Percentiles rank a stretch among this genome's conserved stretches.
These are phyloP conservation scores for Cydia amplana DNA, from an alignment of 1,140 invertebrate species.

Conservation along the genomic window DNA sequence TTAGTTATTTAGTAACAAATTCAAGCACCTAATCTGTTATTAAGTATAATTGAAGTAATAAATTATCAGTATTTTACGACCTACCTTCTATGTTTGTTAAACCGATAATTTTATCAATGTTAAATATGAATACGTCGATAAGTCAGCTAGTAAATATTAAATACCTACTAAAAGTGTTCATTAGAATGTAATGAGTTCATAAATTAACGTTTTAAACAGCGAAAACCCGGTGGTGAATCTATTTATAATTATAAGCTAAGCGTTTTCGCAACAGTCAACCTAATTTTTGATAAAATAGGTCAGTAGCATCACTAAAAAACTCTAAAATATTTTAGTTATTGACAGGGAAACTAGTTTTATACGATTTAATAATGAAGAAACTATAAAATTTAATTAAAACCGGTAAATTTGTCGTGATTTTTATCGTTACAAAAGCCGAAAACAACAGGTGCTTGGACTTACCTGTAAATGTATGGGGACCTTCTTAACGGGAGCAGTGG, in stretches of 20 bases:
- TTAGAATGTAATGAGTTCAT: background rate
- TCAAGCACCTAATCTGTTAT: background rate
- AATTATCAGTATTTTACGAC: background rate
- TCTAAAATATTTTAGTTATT: too few relatives aligned
- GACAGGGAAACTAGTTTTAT: background rate
- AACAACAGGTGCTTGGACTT: slow-evolving; percentile 66
- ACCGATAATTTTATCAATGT: background rate
- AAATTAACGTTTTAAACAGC: slow-evolving; percentile 30
- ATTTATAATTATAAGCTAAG: slow-evolving; percentile 32
- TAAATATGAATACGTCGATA: background rate
- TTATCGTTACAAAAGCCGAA: slow-evolving; percentile 37
- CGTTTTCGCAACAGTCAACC: slow-evolving; percentile 54
- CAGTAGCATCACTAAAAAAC: slow-evolving; percentile 36
- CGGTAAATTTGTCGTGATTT: slow-evolving; percentile 36
- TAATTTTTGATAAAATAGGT: slow-evolving; percentile 59
- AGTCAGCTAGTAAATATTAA: slow-evolving; percentile 23
- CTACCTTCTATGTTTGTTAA: slow-evolving; percentile 1
- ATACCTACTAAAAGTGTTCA: slow-evolving; percentile 4
- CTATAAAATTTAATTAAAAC: slow-evolving; percentile 17
- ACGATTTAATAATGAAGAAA: too few relatives aligned
- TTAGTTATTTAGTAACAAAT: background rate
- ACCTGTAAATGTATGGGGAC: slow-evolving; percentile 97
- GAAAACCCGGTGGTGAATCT: slow-evolving; percentile 27
- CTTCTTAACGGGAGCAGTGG: slow-evolving; percentile 89
- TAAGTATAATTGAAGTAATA: slow-evolving; percentile 7